Base-by-base conservation (phyloP, 2,888 invertebrate genomes). In the Tiliacea citrago region DNA sequence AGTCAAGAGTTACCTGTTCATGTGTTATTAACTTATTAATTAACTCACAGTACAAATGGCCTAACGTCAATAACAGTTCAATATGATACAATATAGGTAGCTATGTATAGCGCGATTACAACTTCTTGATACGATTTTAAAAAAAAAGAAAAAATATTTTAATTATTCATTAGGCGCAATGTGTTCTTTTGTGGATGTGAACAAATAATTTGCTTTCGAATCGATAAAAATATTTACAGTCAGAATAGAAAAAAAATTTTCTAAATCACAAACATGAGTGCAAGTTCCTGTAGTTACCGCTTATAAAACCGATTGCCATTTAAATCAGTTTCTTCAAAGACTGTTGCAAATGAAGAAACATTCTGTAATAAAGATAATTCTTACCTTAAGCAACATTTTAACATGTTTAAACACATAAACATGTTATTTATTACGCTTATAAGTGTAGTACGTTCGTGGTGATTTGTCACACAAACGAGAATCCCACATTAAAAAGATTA, bases 41-140 rank as follows among this genome's bases (percentile, higher is more conserved):
- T 85, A 82, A 85, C 86, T 84, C 81, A 79, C 55, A 55, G 60
- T 70, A 68, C 72, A 73, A 83, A 81, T 81, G 77, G 79, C 63
- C 67, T 47, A 60, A 73, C 68, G 75, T 77, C 79, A 81, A 68
- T 74, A 77, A 68, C 76, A 79, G 83, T 79, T 83, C 80, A 68
- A 73, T 71, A 60, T 74, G 71, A 77, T 77, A 60, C 13, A 66
- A 76, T 79, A 39, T 21, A 21, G 47, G 45, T 58, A 39, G 47
- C 6, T 67, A n/a, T 42, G 24, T 84, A 77, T 80, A 81, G 69
- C 21, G 65, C 66, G 69, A 72, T 45, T 12, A 29, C 6, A 13
- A 55, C 29, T 18, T 62, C 78, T 79, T 86, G 86, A 82, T 60
- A 35, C 24, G 13, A 7, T 53, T 62, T 1, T 12, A n/a, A 13